Evolutionary conservation across 2,888 invertebrate genomes (phyloP).

Genomic region (Eupithecia insigniata): DNA sequence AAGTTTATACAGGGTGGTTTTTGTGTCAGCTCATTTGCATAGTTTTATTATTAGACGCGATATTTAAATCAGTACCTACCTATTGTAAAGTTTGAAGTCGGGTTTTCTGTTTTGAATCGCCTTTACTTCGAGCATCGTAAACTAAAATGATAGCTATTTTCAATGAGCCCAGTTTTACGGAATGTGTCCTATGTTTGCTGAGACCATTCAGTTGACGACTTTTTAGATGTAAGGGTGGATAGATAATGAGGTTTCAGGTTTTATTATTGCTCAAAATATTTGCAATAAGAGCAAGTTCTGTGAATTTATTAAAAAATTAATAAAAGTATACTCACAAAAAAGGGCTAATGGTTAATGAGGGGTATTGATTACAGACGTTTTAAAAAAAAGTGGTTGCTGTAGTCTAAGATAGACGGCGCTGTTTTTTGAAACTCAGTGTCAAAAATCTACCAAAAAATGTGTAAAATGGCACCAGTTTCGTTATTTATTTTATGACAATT

Average conservation of each 20-base stretch:
- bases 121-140: not conserved
- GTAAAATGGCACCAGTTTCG: no score
- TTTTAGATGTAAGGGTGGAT: not conserved
- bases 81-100: not conserved
- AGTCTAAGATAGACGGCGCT: no score
- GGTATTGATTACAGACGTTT: no score
- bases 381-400: no score
- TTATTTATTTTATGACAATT: no score
- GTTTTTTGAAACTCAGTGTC: no score
- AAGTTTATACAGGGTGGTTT: not conserved
- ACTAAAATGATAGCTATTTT: not conserved
- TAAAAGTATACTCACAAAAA: no score
- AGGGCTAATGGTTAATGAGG: no score
- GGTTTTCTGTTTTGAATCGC: not conserved
- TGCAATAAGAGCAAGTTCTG: no score
- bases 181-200: not conserved
- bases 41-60: not conserved
- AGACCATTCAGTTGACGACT: not conserved
- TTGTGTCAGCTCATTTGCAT: not conserved
- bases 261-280: no score
- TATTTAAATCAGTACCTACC: not conserved
- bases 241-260: not conserved
- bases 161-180: not conserved
- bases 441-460: no score
- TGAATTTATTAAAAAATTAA: no score